Conservation (phyloP, 1,140 invertebrate species). For the Aricia agestis region DNA sequence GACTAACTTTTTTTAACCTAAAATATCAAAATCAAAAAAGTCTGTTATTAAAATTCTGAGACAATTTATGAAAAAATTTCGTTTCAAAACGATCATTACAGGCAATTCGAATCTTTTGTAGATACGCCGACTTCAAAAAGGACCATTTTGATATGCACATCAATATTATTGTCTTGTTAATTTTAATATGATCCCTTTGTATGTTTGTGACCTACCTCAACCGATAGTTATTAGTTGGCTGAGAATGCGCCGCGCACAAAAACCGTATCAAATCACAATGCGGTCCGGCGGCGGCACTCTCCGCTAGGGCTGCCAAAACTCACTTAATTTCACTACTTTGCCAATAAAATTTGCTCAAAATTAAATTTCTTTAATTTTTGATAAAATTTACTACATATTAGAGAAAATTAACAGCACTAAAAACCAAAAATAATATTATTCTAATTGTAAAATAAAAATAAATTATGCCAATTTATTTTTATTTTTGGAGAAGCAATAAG, state of each 20-base stretch:
- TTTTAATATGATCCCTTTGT: background rate
- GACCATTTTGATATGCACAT: background rate
- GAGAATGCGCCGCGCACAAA: slow-evolving; percentile 48
- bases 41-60: background rate
- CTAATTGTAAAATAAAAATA: too few species aligned
- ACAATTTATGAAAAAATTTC: background rate
- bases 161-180: slow-evolving; percentile 4
- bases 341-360: background rate
- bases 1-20: too few species aligned
- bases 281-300: slow-evolving; percentile 30
- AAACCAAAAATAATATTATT: too few species aligned
- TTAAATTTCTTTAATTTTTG: too few species aligned
- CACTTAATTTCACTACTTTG: background rate
- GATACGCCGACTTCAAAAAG: background rate
- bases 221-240: slow-evolving; percentile 38
- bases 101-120: background rate
- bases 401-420: too few species aligned
- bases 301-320: background rate
- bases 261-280: slow-evolving; percentile 60
- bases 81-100: background rate
- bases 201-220: slow-evolving; percentile 56
- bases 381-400: too few species aligned
- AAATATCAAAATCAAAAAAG: too few species aligned
- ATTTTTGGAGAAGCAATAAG: too few species aligned
- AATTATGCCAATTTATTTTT: too few species aligned